A percentile compares a stretch with the other conserved stretches of the same genome.
Evolutionary conservation across 2,888 invertebrate genomes (phyloP).

Genomic region (Ferrisia virgata): DNA sequence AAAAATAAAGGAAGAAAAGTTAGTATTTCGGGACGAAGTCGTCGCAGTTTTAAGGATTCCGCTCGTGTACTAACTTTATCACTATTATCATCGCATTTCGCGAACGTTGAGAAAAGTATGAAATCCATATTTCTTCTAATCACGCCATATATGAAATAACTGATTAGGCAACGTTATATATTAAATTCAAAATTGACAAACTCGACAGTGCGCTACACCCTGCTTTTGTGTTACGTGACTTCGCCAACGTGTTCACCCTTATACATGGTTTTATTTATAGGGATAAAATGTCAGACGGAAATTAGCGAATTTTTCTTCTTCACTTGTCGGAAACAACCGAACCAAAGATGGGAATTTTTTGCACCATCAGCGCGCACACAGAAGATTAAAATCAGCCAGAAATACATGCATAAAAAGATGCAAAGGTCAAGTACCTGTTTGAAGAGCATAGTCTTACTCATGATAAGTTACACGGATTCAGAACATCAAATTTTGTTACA

Average conservation of each 20-base stretch:
- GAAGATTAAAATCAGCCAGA: no score
- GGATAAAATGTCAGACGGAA: not conserved
- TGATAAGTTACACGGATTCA: no score
- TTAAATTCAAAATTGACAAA: conserved; percentile 32
- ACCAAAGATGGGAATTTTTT: not conserved
- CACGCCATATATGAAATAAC: conserved; percentile 30
- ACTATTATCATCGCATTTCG: conserved; percentile 27
- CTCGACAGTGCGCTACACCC: not conserved
- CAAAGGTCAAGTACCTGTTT: no score
- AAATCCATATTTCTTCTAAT: conserved; percentile 26
- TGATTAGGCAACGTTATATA: conserved; percentile 30
- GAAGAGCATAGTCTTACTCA: no score
- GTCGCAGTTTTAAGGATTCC: conserved; percentile 17
- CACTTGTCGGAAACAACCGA: not conserved
- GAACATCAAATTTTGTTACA: no score
- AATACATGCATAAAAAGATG: no score
- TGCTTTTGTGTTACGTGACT: conserved; percentile 16
- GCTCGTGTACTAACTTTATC: conserved; percentile 17
- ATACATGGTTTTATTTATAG: not conserved
- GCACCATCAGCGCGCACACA: not conserved
- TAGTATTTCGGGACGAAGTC: not conserved
- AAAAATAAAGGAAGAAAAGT: not conserved
- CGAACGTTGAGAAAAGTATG: conserved; percentile 4
- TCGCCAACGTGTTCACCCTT: not conserved
- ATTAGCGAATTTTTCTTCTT: conserved; percentile 21